Evolutionary conservation across 2,113 vertebrate species (phyloP), one percentile per base, ranked within the genome.

Genomic region (Misgurnus anguillicaudatus): DNA sequence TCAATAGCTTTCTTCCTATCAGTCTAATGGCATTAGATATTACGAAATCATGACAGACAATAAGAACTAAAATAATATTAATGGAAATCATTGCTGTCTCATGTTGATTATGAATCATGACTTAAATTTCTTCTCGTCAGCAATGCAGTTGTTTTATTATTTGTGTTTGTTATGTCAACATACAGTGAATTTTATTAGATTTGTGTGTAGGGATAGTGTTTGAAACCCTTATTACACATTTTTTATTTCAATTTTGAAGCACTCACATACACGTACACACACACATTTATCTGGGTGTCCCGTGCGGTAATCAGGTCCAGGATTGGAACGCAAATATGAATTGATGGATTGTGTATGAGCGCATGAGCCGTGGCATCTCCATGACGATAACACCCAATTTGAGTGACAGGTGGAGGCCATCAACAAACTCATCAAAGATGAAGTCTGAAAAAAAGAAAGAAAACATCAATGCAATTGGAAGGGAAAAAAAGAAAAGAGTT

Each of bases 291-390:
- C 16, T 51, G 45, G 10, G 7, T 57, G 39, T 19, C 62, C 62
- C 21, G 14, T 73, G 70, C 48, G 48, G 67, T 80, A 65, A 74
- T 80, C 70, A 77, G 62, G 67, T 71, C 65, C 66, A 53, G 55
- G 42, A 75, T 47, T 72, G 72, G 58, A 71, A 48, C 19, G 11
- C 66, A 71, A 66, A 70, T 75, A 55, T 80, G n/a, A 64, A 51
- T 58, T 74, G 53, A 72, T 61, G 66, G 70, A 58, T 60, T 42
- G 69, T 55, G 61, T 47, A 65, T 64, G 24, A 19, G 68, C 10
- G 38, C 13, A 19, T 58, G 14, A 58, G 42, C 70, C 24, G 62
- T 61, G 6, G 58, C 24, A n/a, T 71, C 62, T 67, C 17, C 61
- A 75, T 70, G 66, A 45, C 77, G 17, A 68, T 76, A 70, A 66